These are phyloP conservation scores for Recurvirostra avosetta DNA, from an alignment of 2,113 vertebrate species.

Conservation along the genomic window DNA sequence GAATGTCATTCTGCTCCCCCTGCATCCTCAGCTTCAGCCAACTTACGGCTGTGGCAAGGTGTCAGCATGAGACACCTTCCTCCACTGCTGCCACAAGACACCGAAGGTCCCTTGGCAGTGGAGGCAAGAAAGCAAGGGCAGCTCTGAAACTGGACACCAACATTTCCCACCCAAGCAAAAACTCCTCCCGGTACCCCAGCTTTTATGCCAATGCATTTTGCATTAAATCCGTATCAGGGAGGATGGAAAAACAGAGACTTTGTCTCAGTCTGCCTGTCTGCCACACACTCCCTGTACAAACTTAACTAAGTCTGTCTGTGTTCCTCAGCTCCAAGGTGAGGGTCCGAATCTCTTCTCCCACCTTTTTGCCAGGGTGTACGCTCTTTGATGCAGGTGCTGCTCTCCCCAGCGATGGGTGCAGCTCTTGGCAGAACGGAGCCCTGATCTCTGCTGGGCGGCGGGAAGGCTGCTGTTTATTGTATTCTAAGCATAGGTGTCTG, in stretches of 20 bases:
- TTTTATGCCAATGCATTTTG: background rate
- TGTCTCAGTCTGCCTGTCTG: background rate
- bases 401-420: background rate
- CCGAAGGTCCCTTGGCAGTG: background rate
- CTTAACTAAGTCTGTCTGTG: accelerated
- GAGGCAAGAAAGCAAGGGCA: background rate
- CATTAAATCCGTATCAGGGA: background rate
- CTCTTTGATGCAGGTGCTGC: background rate
- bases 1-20: background rate
- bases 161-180: background rate
- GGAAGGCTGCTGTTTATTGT: accelerated
- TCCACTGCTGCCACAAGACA: background rate
- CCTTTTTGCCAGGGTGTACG: background rate
- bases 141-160: background rate
- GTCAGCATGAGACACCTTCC: background rate
- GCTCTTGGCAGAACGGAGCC: background rate
- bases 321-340: background rate
- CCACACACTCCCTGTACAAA: accelerated
- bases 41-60: background rate
- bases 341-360: background rate
- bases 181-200: background rate
- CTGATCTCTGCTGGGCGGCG: background rate
- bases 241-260: background rate
- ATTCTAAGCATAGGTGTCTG: accelerated
- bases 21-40: background rate